Evolutionary conservation across 2,797 vertebrate genomes (phyloP).

Genomic region (Enteromius paludinosus): DNA sequence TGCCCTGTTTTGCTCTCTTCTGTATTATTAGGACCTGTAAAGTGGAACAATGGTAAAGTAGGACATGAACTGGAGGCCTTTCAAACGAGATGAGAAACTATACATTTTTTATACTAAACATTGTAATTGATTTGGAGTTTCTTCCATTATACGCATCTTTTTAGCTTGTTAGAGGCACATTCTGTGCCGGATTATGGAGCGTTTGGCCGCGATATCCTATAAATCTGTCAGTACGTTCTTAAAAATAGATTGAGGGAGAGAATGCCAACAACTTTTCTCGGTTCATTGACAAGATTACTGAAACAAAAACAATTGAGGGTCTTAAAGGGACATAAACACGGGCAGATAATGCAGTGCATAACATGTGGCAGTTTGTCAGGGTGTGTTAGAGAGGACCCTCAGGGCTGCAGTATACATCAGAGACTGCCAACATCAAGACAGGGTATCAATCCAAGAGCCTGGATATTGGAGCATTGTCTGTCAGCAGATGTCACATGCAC

Average conservation of each 20-base stretch:
- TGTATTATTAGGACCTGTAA: slow-evolving; percentile 43
- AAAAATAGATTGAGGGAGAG: slow-evolving; percentile 31
- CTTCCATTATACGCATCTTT: neutral
- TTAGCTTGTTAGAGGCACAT: slow-evolving; percentile 19
- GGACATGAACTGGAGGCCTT: slow-evolving; percentile 61
- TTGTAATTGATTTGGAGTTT: slow-evolving; percentile 4
- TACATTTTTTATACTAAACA: slow-evolving; percentile 28
- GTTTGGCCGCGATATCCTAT: slow-evolving; percentile 6
- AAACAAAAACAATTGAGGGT: slow-evolving; percentile 20
- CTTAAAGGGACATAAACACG: slow-evolving; percentile 20
- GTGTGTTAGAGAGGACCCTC: slow-evolving; percentile 31
- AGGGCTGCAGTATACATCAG: slow-evolving; percentile 38
- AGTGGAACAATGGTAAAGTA: slow-evolving; percentile 68
- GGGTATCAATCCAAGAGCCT: slow-evolving; percentile 41
- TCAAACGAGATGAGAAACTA: neutral
- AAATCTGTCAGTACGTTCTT: slow-evolving; percentile 4
- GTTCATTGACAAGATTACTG: slow-evolving; percentile 28
- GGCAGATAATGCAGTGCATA: slow-evolving; percentile 22
- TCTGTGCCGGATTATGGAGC: neutral
- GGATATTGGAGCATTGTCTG: slow-evolving; percentile 49
- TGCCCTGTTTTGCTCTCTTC: slow-evolving; percentile 50
- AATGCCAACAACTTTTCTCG: slow-evolving; percentile 13
- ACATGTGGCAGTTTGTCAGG: slow-evolving; percentile 41
- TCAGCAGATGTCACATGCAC: slow-evolving; percentile 52
- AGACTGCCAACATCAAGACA: slow-evolving; percentile 42